phyloP scores from a whole-genome alignment of 2,888 invertebrate species.

The Melikaiella ostensackeni region DNA sequence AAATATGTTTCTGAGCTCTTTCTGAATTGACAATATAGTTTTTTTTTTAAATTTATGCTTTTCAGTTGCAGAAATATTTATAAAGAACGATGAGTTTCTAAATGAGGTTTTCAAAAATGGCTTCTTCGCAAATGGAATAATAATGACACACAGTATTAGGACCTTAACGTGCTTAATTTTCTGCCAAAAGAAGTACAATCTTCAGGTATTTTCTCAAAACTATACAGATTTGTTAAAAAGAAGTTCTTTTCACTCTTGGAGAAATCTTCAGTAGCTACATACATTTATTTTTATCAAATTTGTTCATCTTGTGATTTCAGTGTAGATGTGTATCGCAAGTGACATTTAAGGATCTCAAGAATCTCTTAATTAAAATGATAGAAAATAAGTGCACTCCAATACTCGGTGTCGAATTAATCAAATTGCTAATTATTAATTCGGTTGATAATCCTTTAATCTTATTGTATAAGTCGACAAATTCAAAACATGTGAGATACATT shows the following conservation, averaged over 20 bases:
- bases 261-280: neutral
- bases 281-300: neutral
- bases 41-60: neutral
- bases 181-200: neutral
- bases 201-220: conserved; percentile 1
- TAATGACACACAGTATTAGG: neutral
- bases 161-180: neutral
- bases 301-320: neutral
- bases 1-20: neutral
- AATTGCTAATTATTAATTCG: neutral
- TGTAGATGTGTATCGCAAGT: neutral
- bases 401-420: neutral
- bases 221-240: neutral
- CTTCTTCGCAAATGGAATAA: neutral
- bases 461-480: neutral
- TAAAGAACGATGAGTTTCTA: neutral
- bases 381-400: neutral
- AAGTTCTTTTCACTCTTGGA: neutral
- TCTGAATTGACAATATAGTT: neutral
- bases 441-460: neutral
- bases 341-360: neutral
- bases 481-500: neutral
- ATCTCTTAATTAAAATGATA: neutral
- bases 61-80: neutral
- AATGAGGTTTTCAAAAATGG: neutral